phyloP scores from a whole-genome alignment of 2,888 invertebrate species.

The Eilema depressum region DNA sequence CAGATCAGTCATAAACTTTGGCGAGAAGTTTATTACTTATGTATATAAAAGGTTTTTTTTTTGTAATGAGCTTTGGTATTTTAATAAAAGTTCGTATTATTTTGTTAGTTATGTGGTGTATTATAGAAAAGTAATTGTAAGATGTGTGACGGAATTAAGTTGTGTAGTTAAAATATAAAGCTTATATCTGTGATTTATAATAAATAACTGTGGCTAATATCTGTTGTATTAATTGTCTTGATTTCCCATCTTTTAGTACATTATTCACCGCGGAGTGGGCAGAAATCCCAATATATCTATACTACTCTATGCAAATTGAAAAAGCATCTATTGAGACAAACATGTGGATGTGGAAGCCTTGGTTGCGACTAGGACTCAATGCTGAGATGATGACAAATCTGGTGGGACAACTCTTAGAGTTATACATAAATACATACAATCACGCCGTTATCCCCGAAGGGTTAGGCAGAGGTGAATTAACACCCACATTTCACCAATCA shows the following conservation, averaged over 20 bases:
- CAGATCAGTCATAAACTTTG: not conserved
- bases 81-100: not conserved
- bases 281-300: too few relatives aligned
- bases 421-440: too few relatives aligned
- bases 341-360: too few relatives aligned
- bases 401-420: too few relatives aligned
- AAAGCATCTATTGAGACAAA: too few relatives aligned
- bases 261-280: not conserved
- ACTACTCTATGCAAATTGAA: too few relatives aligned
- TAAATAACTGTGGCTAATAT: slow-evolving; percentile 38
- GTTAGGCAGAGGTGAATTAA: too few relatives aligned
- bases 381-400: too few relatives aligned
- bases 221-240: slow-evolving; percentile 18
- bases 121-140: slow-evolving; percentile 22
- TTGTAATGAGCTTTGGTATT: not conserved
- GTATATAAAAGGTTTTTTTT: not conserved
- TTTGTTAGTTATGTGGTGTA: slow-evolving; percentile 16
- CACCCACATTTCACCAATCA: too few relatives aligned
- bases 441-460: too few relatives aligned
- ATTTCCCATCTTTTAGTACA: not conserved
- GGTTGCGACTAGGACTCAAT: too few relatives aligned
- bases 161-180: slow-evolving; percentile 43
- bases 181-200: slow-evolving; percentile 54
- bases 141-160: slow-evolving; percentile 24
- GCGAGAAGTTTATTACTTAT: not conserved